phyloP scores from a whole-genome alignment of 2,797 vertebrate genomes.

The Lophius americanus region DNA sequence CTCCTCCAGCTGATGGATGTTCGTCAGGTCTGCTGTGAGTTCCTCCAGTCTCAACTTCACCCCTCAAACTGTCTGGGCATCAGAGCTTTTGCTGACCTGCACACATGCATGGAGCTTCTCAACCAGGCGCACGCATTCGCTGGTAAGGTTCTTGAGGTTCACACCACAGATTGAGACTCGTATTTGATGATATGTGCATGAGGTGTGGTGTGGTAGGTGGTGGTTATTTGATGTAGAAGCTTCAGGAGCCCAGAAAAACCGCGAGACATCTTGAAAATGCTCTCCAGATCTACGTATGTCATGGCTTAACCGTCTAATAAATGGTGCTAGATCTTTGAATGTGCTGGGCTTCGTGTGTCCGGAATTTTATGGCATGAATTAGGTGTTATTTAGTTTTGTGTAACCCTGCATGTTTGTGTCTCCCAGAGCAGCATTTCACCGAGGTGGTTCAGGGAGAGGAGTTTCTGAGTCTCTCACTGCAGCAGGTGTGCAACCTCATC shows the following conservation, averaged over 20 bases:
- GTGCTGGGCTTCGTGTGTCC: neutral
- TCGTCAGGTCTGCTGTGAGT: slow-evolving; percentile 94
- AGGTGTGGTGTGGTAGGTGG: neutral
- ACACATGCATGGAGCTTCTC: slow-evolving; percentile 91
- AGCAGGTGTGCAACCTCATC: slow-evolving; percentile 96
- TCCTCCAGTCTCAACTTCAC: slow-evolving; percentile 95
- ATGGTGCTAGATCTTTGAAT: too few species aligned
- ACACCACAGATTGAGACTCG: slow-evolving; percentile 20
- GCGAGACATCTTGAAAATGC: too few species aligned
- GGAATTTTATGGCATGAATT: too few species aligned
- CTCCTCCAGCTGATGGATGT: slow-evolving; percentile 95
- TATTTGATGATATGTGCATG: neutral
- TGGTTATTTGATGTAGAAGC: slow-evolving; percentile 6
- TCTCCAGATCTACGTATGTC: too few species aligned
- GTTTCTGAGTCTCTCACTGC: slow-evolving; percentile 92
- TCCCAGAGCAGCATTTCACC: slow-evolving; percentile 93
- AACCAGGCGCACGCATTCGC: slow-evolving; percentile 92
- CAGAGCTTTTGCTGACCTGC: slow-evolving; percentile 93
- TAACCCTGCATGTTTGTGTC: slow-evolving; percentile 42
- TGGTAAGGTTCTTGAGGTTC: slow-evolving; percentile 80
- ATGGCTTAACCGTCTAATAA: too few species aligned
- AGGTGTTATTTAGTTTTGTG: slow-evolving; percentile 1
- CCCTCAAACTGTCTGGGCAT: slow-evolving; percentile 96
- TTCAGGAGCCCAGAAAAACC: neutral
- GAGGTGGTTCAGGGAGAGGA: slow-evolving; percentile 97